These are phyloP conservation scores for Holothuria scabra DNA, from an alignment of 53 echinoderm and acorn worm genomes.

Conservation along the genomic window DNA sequence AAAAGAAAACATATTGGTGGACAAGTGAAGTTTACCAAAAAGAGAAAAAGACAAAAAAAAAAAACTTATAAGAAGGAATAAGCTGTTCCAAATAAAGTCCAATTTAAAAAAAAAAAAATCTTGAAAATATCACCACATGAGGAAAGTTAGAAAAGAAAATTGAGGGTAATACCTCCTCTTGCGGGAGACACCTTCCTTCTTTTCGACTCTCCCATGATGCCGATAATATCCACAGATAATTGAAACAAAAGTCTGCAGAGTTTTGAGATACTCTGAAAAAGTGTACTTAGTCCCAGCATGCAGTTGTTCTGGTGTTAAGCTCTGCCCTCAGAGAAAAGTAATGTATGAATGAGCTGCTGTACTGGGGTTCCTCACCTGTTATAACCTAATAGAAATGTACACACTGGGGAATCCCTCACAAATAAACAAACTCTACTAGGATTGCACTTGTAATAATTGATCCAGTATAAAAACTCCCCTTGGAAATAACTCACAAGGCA, in stretches of 20 bases:
- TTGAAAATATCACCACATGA: no score
- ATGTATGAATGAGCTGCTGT: background rate
- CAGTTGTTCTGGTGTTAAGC: background rate
- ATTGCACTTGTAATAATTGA: background rate
- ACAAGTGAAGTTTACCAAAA: no score
- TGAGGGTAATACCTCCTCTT: constrained; percentile 7
- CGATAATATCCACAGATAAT: background rate
- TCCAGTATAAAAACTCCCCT: background rate
- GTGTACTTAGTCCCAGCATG: constrained; percentile 6
- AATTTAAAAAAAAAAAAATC: no score
- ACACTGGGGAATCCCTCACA: constrained; percentile 34
- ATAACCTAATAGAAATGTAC: background rate
- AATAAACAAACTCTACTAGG: background rate
- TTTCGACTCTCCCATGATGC: constrained; percentile 47
- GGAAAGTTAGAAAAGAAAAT: no score
- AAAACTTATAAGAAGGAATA: no score
- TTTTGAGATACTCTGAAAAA: constrained; percentile 19
- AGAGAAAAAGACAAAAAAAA: no score
- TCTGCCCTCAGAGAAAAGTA: constrained; percentile 1
- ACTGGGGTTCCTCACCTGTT: constrained; percentile 29
- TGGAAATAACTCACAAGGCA: no score
- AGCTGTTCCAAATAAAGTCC: no score
- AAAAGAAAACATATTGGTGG: no score
- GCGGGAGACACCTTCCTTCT: constrained; percentile 22
- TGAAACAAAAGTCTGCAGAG: constrained; percentile 36